Evolutionary conservation across 2,888 invertebrate species (phyloP), one percentile per base, ranked within the genome.

Genomic region (Drosophila algonquin): DNA sequence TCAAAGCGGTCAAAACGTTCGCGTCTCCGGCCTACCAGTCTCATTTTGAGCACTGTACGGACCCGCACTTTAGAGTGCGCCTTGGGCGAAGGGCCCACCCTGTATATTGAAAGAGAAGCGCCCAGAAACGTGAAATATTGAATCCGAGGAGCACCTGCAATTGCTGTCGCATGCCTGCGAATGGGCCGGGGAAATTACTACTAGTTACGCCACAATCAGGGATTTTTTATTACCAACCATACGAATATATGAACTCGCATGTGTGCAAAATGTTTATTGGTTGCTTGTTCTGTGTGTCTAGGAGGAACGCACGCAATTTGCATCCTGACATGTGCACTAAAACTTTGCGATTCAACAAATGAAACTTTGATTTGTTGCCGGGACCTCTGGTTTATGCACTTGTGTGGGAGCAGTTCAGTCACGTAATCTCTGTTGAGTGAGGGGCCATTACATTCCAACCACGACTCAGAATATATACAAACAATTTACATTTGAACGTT

Each of bases 311-410:
- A 78, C 79, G 81, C 67, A 79, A 81, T 80, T 74, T 80, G 82
- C 74, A 80, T 77, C 61, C 71, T 71, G 53, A 74, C 82, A 77
- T 80, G 74, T 80, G 69, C 63, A 75, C 57, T 55, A 59, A 72
- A 80, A 82, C 63, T 80, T 80, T 80, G 78, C 74, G 77, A 82
- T 72, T 83, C 80, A 80, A 80, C 80, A 80, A 80, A 80, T 80
- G 77, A 77, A 80, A 80, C 77, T 80, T 80, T 80, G 79, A 80
- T 80, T 80, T 80, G 79, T 82, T 62, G 80, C 80, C 68, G 55
- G 67, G 61, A 59, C 65, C 54, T 72, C 68, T 68, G 63, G 77
- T 63, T 81, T 69, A n/a, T 55, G 52, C 45, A 16, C 44, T 44
- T 48, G n/a, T 58, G 55, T 47, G n/a, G 52, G 52, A 63, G 73